Base-by-base conservation (phyloP, 2,888 invertebrate species). In the Helleia helle region DNA sequence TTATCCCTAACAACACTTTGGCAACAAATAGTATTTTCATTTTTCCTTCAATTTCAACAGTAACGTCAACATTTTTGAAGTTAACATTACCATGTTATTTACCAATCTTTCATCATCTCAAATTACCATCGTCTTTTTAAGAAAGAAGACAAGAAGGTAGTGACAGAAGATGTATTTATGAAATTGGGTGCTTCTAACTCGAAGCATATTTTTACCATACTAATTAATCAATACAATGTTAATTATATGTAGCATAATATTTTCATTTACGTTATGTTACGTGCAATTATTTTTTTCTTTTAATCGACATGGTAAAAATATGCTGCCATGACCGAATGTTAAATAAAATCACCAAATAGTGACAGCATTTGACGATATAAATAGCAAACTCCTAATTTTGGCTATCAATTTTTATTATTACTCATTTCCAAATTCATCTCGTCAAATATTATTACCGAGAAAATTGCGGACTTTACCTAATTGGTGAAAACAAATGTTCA, bases 1-100 rank as follows among this genome's bases (percentile, higher is more conserved):
- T 71, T 68, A 83, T 72, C 65, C 70, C 77, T 83, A 84, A 83
- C 71, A 83, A 84, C 83, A 83, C 72, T 86, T 86, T 86, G 86
- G 86, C 86, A 86, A 86, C 86, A 84, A 84, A 80, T 76, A 76
- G 69, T 76, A 71, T 74, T 72, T 65, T 50, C 52, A 62, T 65
- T 66, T 62, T 60, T 65, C 67, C 69, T 58, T 70, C 64, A 65
- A 66, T 68, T 71, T 67, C 56, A 74, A 71, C 64, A 65, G 76
- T 62, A 71, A 74, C 67, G 72, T 68, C 62, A 71, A 72, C 69
- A 65, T 65, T 53, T 52, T 54, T 56, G 53, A 51, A 66, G 71
- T 72, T 62, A 74, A 77, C 75, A 72, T 74, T 68, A 71, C 76
- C 60, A 60, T 59, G 56, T 40, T 43, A 36, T 58, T 52, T 47